Evolutionary conservation across 2,113 vertebrate species (phyloP).

Genomic region (Tauraco erythrolophus): DNA sequence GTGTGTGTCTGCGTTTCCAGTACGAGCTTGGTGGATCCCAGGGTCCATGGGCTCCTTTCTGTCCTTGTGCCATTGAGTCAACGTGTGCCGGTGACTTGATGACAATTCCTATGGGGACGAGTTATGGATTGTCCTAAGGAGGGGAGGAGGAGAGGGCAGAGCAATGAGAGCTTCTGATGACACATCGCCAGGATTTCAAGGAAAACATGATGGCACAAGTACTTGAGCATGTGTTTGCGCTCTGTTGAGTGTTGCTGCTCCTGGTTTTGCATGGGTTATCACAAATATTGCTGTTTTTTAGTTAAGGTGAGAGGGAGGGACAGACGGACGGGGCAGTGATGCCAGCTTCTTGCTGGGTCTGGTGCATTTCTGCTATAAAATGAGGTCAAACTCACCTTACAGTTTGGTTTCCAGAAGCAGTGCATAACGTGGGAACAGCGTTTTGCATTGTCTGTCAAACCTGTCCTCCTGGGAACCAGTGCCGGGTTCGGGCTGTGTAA

Average conservation of each 20-base stretch:
- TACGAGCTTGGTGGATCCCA: accelerated
- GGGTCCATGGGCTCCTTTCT: background rate
- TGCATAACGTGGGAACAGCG: accelerated
- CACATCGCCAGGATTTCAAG: background rate
- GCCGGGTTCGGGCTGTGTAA: accelerated
- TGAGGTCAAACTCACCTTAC: background rate
- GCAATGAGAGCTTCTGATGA: background rate
- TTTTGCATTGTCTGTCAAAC: background rate
- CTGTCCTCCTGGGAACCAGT: accelerated
- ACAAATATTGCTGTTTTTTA: accelerated
- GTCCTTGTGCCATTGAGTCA: background rate
- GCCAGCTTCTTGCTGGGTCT: background rate
- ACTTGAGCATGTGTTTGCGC: background rate
- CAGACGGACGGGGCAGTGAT: background rate
- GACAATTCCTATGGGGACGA: background rate
- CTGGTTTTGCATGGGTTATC: background rate
- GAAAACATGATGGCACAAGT: background rate
- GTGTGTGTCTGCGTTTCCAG: background rate
- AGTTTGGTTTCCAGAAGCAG: background rate
- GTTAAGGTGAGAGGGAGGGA: background rate
- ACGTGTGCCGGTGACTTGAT: background rate
- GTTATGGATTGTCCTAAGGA: background rate
- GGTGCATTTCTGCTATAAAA: background rate
- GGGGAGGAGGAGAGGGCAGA: background rate
- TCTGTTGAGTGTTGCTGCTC: background rate